A percentile compares a stretch with the other conserved stretches of the same genome.
These are phyloP conservation scores for Nannospalax galili DNA, from an alignment of 2,113 vertebrate species.

Conservation along the genomic window DNA sequence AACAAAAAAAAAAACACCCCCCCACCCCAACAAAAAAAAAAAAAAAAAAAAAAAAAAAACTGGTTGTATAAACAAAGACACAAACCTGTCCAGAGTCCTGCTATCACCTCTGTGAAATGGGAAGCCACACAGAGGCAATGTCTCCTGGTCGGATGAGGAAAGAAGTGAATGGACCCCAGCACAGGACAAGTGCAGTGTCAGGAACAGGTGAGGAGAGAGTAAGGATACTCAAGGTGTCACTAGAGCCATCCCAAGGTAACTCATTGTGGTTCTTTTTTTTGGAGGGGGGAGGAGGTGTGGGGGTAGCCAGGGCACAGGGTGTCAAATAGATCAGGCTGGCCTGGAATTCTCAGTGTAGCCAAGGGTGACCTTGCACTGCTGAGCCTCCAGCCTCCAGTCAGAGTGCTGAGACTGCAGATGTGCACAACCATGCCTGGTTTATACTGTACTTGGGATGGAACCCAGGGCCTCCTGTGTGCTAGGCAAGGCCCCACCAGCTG, in stretches of 20 bases:
- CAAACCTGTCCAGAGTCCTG: not conserved
- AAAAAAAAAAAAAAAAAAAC: not conserved
- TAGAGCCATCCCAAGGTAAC: not conserved
- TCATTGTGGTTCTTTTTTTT: not conserved
- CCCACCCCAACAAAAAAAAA: not conserved
- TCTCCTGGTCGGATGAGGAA: not conserved
- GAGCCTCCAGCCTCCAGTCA: not conserved
- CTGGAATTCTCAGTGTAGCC: not conserved
- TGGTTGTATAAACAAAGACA: not conserved
- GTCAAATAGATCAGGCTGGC: not conserved
- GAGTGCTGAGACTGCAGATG: not conserved
- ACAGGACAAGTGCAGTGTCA: not conserved
- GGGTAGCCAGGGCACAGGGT: too few relatives aligned
- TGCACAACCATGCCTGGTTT: not conserved
- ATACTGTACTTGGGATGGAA: not conserved
- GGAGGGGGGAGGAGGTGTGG: too few relatives aligned
- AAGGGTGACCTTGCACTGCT: not conserved
- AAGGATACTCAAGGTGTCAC: not conserved
- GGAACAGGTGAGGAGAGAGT: rapidly evolving
- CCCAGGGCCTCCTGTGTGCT: not conserved
- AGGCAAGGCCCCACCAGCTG: too few relatives aligned
- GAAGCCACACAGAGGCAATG: not conserved
- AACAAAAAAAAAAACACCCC: too few relatives aligned
- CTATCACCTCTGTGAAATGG: not conserved
- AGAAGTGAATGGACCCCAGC: not conserved